A percentile compares a stretch with the other conserved stretches of the same genome.
Conservation (phyloP, 2,113 vertebrate genomes). For the Egretta garzetta region DNA sequence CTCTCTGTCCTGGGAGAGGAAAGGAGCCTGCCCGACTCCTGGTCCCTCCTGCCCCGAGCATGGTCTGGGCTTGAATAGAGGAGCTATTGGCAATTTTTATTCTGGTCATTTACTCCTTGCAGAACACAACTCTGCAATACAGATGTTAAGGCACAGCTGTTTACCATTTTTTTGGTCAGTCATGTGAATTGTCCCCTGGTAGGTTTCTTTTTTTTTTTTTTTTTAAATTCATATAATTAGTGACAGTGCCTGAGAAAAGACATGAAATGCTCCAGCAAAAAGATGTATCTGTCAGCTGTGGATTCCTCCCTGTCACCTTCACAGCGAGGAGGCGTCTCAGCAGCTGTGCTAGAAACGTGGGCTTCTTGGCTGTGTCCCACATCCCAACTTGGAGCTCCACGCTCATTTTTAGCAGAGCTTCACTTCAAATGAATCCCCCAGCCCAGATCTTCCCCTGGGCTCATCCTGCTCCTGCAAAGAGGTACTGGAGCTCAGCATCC, state of each 20-base stretch:
- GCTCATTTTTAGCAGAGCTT: background rate
- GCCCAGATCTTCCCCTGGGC: background rate
- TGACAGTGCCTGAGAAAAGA: conserved; percentile 40
- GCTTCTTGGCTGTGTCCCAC: background rate
- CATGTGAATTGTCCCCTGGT: conserved; percentile 56
- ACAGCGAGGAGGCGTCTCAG: conserved; percentile 12
- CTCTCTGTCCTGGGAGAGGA: background rate
- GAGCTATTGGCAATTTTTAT: background rate
- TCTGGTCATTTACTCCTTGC: background rate
- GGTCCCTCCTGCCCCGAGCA: background rate
- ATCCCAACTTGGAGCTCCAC: accelerated
- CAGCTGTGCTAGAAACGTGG: background rate
- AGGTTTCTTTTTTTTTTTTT: background rate
- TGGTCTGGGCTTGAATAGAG: background rate
- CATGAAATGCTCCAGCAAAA: conserved; percentile 34
- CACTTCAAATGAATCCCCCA: background rate
- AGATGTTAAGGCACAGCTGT: conserved; percentile 72
- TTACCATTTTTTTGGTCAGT: conserved; percentile 31
- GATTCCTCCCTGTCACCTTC: conserved; percentile 38
- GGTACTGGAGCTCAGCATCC: background rate
- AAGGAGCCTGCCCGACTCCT: accelerated
- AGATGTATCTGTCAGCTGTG: conserved; percentile 50
- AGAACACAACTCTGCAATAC: background rate
- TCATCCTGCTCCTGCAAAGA: background rate
- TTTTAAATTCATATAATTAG: conserved; percentile 47